Evolutionary conservation across 2,113 vertebrate species (phyloP), one percentile per base, ranked within the genome.

Genomic region (Nothocercus nigrocapillus): DNA sequence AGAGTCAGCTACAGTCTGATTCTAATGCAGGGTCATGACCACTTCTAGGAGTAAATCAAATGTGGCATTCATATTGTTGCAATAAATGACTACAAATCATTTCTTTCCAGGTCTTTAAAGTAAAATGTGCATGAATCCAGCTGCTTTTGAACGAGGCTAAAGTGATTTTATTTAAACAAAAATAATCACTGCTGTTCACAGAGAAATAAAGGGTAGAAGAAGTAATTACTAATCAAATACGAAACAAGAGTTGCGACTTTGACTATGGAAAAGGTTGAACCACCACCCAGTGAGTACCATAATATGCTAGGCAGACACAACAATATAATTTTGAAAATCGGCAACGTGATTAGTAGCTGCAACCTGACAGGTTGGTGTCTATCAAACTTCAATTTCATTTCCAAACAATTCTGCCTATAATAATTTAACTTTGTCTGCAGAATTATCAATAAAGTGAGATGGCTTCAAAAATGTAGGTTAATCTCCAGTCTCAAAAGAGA

Each of bases 81-180:
- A 85, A 75, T 67, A 89, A 94, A 90, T 93, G 18, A 83, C 54
- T 95, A 67, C 11, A 90, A 82, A 76, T 86, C 2, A 82, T 59
- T 89, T 82, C 28, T 51, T 42, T 32, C 88, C 14, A 27, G 32
- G 47, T 84, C 69, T 96, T 93, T 82, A 79, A 96, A 86, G 27
- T 34, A 75, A 90, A 93, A 62, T 62, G 21, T 76, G 21, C 25
- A 56, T 72, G 45, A 86, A 62, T 93, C 28, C 34, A 84, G 11
- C 3, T 86, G 13, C 24, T 88, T 90, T 80, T 53, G 19, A 80
- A 87, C 92, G 54, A 85, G 86, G 67, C 4, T 13, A 83, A 20
- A 90, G 82, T 51, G 0, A 75, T 84, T 36, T 76, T 78, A 24
- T 82, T 88, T 75, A 77, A 67, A 49, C 1, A 32, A 91, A 54